Conservation (phyloP, 2,113 vertebrate species). For the Hypomesus transpacificus region DNA sequence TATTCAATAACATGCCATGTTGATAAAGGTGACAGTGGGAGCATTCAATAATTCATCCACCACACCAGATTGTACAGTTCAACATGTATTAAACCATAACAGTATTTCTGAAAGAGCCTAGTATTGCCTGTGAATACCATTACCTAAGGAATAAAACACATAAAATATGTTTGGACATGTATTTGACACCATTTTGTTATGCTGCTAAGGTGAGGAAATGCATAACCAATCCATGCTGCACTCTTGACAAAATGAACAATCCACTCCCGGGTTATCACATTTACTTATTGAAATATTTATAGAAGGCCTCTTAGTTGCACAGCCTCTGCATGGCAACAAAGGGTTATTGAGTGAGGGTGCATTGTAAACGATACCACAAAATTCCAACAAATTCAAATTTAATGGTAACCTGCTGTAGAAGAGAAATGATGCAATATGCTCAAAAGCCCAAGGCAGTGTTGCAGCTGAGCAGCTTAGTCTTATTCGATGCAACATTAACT, state of each 20-base stretch:
- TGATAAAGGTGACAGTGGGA: neutral
- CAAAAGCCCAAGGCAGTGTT: slow-evolving; percentile 73
- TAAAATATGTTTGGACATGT: neutral
- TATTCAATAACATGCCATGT: neutral
- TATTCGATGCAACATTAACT: slow-evolving; percentile 92
- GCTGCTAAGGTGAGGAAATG: slow-evolving; percentile 20
- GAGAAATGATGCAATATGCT: slow-evolving; percentile 79
- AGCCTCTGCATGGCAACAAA: slow-evolving; percentile 76
- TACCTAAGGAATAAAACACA: too few species aligned
- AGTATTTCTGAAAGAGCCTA: too few species aligned
- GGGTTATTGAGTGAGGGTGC: slow-evolving; percentile 69
- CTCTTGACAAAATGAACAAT: slow-evolving; percentile 40
- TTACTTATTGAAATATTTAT: slow-evolving; percentile 75
- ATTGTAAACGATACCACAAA: slow-evolving; percentile 73
- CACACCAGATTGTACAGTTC: neutral
- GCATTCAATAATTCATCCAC: neutral
- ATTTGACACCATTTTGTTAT: neutral
- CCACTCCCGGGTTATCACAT: slow-evolving; percentile 55
- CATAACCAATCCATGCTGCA: slow-evolving; percentile 30
- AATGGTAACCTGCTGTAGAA: slow-evolving; percentile 75
- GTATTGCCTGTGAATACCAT: too few species aligned
- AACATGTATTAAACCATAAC: too few species aligned
- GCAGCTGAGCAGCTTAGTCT: slow-evolving; percentile 77
- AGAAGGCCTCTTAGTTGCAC: slow-evolving; percentile 57
- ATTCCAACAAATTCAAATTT: slow-evolving; percentile 78